phyloP scores from a whole-genome alignment of 1,140 invertebrate species.

The Drosophila virilis region DNA sequence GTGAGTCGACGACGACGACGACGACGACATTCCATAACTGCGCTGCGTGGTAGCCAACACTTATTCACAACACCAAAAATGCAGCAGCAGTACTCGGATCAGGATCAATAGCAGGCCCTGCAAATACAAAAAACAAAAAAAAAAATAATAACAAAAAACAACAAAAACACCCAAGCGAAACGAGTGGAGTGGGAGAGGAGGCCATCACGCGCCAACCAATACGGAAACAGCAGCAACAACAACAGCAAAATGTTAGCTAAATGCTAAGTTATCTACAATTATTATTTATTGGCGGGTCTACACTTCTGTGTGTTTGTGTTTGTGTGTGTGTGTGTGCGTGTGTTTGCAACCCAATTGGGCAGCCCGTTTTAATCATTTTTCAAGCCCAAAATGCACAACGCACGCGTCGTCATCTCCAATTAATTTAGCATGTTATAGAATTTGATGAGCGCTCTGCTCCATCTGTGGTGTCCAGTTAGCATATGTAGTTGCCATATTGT shows the following conservation, averaged over 20 bases:
- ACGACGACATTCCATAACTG: conserved; percentile 50
- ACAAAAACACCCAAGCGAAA: conserved; percentile 22
- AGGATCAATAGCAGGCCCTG: conserved; percentile 61
- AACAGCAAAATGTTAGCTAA: conserved; percentile 74
- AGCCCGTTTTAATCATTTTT: conserved; percentile 36
- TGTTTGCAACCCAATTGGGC: conserved; percentile 37
- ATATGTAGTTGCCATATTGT: conserved; percentile 45
- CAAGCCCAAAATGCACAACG: conserved; percentile 45
- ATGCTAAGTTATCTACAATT: conserved; percentile 77
- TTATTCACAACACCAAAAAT: conserved; percentile 39
- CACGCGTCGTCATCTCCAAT: conserved; percentile 38
- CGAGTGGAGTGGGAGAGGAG: conserved; percentile 24
- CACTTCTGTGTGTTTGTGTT: conserved; percentile 39
- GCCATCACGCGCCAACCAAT: conserved; percentile 70
- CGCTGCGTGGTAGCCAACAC: conserved; percentile 29
- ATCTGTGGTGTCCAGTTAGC: conserved; percentile 12
- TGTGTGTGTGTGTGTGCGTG: conserved; percentile 27
- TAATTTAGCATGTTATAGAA: conserved; percentile 50
- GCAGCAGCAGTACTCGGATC: conserved; percentile 45
- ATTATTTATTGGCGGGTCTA: conserved; percentile 66
- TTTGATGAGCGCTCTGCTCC: conserved; percentile 22
- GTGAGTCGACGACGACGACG: conserved; percentile 17
- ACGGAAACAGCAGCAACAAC: conserved; percentile 61
- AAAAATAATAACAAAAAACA: conserved; percentile 11
- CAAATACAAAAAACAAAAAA: conserved; percentile 19